Evolutionary conservation across 1,140 invertebrate genomes (phyloP), one percentile per base, ranked within the genome.

Genomic region (Myzus persicae): DNA sequence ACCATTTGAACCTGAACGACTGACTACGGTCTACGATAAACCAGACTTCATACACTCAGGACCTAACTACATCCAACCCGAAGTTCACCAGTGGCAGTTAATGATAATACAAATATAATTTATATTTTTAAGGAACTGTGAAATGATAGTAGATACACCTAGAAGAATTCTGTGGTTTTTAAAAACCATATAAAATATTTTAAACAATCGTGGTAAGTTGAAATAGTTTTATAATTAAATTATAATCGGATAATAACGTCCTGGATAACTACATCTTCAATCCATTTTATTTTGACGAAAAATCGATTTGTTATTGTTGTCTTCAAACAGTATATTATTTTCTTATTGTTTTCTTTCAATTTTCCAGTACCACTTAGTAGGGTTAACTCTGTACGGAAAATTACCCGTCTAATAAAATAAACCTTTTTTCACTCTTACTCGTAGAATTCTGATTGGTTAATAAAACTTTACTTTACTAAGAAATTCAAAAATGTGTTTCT

Each of bases 271-370:
- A 9, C 18, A 24, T 84, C 38, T 84, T 84, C 24, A 1, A 84
- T 26, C 9, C 40, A 40, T 40, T 82, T 40, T 24, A 82, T 82
- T 82, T 82, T 18, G 6, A 82, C 81, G 24, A 84, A 26, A 82
- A 84, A 42, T 84, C 38, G 22, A 40, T 84, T 84, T 84, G 24
- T 42, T 84, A 42, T 82, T 84, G 40, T 84, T 40, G 3, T 84
- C 4, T 84, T 40, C 38, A 26, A 40, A 40, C 38, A 84, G 24
- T 84, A 84, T 26, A 84, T 26, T 40, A 84, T 40, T 42, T 38
- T 84, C 38, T 26, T 40, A 42, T 84, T 84, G 82, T 84, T 84
- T 84, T 84, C 82, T 42, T 84, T 84, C 40, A 40, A 84, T 84
- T 84, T 26, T 40, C 82, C 38, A 84, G 22, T 42, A 42, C 24